A percentile compares a stretch with the other conserved stretches of the same genome.
phyloP scores from a whole-genome alignment of 2,113 vertebrate species.

The Saguinus imperator region DNA sequence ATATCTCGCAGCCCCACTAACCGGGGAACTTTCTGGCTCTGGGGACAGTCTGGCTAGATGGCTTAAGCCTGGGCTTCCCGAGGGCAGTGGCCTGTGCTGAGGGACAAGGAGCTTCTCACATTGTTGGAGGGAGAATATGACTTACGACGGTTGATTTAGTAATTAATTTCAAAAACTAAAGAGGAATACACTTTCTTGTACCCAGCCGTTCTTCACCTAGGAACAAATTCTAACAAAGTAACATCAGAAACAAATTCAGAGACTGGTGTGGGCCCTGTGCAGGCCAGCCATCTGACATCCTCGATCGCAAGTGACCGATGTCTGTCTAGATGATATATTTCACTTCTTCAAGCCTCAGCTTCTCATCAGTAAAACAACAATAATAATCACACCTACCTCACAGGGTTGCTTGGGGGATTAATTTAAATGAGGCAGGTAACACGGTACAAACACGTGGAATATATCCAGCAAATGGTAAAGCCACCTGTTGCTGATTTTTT shows the following conservation, averaged over 20 bases:
- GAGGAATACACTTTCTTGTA: too few relatives aligned
- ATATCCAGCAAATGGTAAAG: too few relatives aligned
- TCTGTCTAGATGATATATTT: neutral
- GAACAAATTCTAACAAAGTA: too few relatives aligned
- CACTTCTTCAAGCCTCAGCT: neutral
- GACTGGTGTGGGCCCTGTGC: rapidly evolving
- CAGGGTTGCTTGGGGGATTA: neutral
- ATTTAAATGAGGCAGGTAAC: neutral
- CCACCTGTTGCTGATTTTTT: neutral
- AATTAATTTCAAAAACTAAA: neutral
- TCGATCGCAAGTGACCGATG: neutral
- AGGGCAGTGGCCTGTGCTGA: too few relatives aligned
- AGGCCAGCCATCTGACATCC: neutral
- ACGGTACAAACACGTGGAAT: rapidly evolving
- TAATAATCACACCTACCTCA: neutral
- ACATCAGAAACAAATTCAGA: neutral
- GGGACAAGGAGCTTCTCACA: neutral
- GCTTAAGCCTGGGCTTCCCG: neutral
- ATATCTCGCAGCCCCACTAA: rapidly evolving
- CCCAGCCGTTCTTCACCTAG: neutral
- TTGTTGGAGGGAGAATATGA: neutral
- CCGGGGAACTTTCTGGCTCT: neutral
- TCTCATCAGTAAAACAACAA: neutral
- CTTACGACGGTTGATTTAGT: neutral
- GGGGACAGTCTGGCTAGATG: neutral